Evolutionary conservation across 2,797 vertebrate species (phyloP).

Genomic region (Ceyx erithaca): DNA sequence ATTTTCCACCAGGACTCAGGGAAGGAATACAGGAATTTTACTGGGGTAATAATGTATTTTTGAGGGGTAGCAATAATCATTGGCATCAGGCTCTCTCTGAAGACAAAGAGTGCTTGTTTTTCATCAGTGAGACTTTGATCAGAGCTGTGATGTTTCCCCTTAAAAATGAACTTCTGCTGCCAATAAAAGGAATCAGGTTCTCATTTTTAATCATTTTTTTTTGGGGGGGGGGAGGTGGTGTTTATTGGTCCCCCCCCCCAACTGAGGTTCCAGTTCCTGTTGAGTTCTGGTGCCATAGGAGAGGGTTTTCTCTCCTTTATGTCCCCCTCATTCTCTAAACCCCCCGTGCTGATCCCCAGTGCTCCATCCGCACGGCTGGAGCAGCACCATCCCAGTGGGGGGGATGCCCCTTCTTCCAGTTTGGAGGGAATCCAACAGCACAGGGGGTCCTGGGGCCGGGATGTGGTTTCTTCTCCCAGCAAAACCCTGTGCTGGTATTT

Average conservation of each 20-base stretch:
- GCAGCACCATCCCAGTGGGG: rapidly evolving
- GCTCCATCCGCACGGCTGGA: rapidly evolving
- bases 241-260: background rate
- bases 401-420: too few relatives aligned
- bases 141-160: background rate
- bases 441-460: background rate
- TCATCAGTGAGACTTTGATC: background rate
- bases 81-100: background rate
- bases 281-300: background rate
- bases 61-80: background rate
- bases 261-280: too few relatives aligned
- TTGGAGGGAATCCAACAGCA: background rate
- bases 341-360: background rate
- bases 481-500: rapidly evolving
- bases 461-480: rapidly evolving
- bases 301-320: background rate
- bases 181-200: background rate
- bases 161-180: background rate
- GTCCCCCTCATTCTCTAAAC: background rate
- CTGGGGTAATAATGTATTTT: background rate
- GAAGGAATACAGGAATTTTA: background rate
- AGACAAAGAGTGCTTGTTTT: background rate
- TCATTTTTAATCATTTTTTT: background rate
- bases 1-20: background rate
- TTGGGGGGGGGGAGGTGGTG: background rate